Evolutionary conservation across 2,113 vertebrate genomes (phyloP).

Genomic region (Protobothrops flavoviridis): DNA sequence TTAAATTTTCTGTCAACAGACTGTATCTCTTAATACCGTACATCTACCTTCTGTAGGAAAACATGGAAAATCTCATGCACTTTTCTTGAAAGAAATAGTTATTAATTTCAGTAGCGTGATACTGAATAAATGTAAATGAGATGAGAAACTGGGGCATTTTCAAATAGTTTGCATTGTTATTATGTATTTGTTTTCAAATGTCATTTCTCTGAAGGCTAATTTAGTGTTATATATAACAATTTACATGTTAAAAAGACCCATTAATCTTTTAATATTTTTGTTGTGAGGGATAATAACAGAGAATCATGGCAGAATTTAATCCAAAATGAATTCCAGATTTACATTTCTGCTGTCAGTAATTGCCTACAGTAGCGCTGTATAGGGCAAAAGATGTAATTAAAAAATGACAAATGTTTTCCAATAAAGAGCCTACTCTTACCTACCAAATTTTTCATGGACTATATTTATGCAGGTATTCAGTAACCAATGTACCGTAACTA

Average conservation of each 20-base stretch:
- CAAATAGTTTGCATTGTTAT: background rate
- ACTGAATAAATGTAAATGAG: constrained; percentile 18
- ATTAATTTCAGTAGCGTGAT: background rate
- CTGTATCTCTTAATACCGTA: background rate
- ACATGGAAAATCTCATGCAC: background rate
- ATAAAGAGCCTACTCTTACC: constrained; percentile 6
- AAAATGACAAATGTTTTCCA: constrained; percentile 11
- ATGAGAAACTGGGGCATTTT: constrained; percentile 27
- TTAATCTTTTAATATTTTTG: constrained; percentile 51
- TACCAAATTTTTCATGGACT: constrained; percentile 23
- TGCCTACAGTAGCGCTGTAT: constrained; percentile 26
- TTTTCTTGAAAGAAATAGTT: background rate
- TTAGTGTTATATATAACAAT: constrained; percentile 37
- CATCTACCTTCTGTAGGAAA: background rate
- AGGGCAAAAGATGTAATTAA: constrained; percentile 44
- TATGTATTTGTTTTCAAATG: constrained; percentile 8
- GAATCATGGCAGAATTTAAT: constrained; percentile 41
- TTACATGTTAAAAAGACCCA: constrained; percentile 38
- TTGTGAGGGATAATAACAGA: constrained; percentile 40
- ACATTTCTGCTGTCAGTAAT: constrained; percentile 46
- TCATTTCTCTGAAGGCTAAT: constrained; percentile 7
- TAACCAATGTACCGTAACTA: background rate
- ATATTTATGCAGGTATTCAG: constrained; percentile 22
- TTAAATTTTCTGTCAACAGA: background rate
- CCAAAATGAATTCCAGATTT: constrained; percentile 51